Conservation (phyloP, 2,888 invertebrate genomes). For the Tetragnatha montana region DNA sequence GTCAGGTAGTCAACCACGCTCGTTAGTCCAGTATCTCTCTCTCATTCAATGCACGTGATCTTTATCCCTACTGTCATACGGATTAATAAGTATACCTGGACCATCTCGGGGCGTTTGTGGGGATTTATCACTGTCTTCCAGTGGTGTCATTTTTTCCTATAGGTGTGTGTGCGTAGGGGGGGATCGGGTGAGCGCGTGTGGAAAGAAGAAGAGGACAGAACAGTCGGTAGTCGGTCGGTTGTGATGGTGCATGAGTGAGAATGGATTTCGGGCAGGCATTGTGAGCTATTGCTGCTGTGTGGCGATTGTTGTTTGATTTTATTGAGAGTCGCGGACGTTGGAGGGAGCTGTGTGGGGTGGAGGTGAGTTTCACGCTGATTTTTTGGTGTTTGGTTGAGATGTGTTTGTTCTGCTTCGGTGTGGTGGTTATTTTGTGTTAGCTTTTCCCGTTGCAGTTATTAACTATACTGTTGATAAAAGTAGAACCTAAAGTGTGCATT, state of each 20-base stretch:
- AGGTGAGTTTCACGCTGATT: conserved; percentile 18
- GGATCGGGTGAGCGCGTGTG: too few relatives aligned
- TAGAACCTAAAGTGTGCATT: too few relatives aligned
- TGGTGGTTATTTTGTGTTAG: too few relatives aligned
- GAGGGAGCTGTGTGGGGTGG: conserved; percentile 6
- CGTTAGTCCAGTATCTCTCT: conserved; percentile 56
- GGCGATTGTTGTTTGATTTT: conserved; percentile 17
- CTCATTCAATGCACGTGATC: conserved; percentile 53
- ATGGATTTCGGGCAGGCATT: conserved; percentile 4
- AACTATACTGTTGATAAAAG: too few relatives aligned
- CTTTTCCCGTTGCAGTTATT: too few relatives aligned
- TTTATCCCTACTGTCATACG: conserved; percentile 57
- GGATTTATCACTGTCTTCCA: conserved; percentile 55
- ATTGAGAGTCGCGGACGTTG: conserved; percentile 7
- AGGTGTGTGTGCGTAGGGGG: too few relatives aligned
- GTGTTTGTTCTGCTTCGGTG: too few relatives aligned
- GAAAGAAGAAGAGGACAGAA: too few relatives aligned
- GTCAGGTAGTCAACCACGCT: conserved; percentile 62
- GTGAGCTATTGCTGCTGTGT: neutral
- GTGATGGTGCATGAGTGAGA: too few relatives aligned
- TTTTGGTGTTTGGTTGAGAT: neutral
- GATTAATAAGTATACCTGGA: conserved; percentile 66
- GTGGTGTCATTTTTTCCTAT: conserved; percentile 12
- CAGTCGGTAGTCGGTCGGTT: too few relatives aligned
- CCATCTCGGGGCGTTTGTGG: conserved; percentile 45